These are phyloP conservation scores for Artemia sinica DNA, from an alignment of 2,888 invertebrate species.

Conservation along the genomic window DNA sequence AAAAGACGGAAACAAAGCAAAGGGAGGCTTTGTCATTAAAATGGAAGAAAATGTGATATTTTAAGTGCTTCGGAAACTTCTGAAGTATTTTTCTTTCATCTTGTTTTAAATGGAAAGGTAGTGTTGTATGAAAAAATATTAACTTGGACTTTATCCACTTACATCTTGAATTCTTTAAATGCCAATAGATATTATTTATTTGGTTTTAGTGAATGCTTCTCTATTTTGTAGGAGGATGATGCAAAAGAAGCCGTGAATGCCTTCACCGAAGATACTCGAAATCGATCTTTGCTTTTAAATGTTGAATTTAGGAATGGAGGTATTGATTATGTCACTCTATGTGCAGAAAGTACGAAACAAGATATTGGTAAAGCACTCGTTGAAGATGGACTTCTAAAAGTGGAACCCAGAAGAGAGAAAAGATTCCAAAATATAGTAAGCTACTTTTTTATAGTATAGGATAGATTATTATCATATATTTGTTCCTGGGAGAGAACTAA, in stretches of 20 bases:
- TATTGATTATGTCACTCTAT: slow-evolving; percentile 28
- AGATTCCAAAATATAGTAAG: slow-evolving; percentile 56
- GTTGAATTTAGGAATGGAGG: slow-evolving; percentile 51
- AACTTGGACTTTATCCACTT: too few species aligned
- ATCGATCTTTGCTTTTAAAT: slow-evolving; percentile 61
- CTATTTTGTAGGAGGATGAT: slow-evolving; percentile 45
- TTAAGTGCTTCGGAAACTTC: too few species aligned
- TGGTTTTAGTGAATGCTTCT: too few species aligned
- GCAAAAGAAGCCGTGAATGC: slow-evolving; percentile 51
- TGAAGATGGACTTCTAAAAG: slow-evolving; percentile 63
- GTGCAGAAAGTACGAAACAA: slow-evolving; percentile 24
- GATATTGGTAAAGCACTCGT: slow-evolving; percentile 62
- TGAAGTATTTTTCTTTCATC: too few species aligned
- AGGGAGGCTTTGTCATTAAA: too few species aligned
- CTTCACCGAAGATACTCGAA: slow-evolving; percentile 46
- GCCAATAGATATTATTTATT: too few species aligned
- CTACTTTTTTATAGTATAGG: slow-evolving; percentile 19
- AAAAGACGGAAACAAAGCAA: too few species aligned
- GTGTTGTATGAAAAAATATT: too few species aligned
- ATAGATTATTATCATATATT: background rate
- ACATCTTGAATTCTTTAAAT: too few species aligned
- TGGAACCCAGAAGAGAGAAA: slow-evolving; percentile 60
- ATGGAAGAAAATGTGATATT: too few species aligned
- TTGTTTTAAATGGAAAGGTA: too few species aligned
- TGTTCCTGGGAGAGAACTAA: too few species aligned